These are phyloP conservation scores for Chalcis sispes DNA, from an alignment of 2,888 invertebrate genomes.

Conservation along the genomic window DNA sequence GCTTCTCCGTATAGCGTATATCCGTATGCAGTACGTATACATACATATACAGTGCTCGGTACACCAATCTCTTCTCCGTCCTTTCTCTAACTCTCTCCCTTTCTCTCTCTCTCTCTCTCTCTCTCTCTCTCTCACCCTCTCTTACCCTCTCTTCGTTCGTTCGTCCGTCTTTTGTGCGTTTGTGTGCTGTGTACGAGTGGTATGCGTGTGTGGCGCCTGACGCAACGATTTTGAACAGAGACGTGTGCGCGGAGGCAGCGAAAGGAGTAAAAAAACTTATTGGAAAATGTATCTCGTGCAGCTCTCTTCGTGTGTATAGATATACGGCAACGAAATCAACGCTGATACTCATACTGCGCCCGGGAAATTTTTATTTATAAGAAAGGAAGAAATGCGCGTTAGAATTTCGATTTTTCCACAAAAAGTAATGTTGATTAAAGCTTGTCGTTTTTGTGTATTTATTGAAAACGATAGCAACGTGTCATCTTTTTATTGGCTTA, in stretches of 20 bases:
- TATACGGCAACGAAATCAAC: too few relatives aligned
- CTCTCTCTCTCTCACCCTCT: not conserved
- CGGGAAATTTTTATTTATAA: conserved; percentile 18
- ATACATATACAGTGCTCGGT: too few relatives aligned
- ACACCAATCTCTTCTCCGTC: not conserved
- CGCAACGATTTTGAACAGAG: too few relatives aligned
- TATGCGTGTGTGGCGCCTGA: conserved; percentile 27
- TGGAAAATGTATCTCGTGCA: conserved; percentile 46
- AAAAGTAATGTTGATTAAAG: not conserved
- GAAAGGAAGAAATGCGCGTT: not conserved
- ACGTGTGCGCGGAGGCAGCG: not conserved
- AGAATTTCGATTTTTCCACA: too few relatives aligned
- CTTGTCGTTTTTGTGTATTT: not conserved
- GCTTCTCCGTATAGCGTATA: too few relatives aligned
- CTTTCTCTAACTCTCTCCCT: not conserved
- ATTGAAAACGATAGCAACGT: too few relatives aligned
- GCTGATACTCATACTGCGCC: too few relatives aligned
- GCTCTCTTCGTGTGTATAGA: conserved; percentile 1
- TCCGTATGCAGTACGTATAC: too few relatives aligned
- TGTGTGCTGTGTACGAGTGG: not conserved
- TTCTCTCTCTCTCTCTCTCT: not conserved
- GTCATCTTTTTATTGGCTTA: too few relatives aligned
- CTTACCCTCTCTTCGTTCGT: not conserved
- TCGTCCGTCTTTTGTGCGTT: conserved; percentile 2
- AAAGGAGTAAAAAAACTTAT: conserved; percentile 49